phyloP scores from a whole-genome alignment of 2,797 vertebrate genomes.

The Microctenopoma stevenorrisi region DNA sequence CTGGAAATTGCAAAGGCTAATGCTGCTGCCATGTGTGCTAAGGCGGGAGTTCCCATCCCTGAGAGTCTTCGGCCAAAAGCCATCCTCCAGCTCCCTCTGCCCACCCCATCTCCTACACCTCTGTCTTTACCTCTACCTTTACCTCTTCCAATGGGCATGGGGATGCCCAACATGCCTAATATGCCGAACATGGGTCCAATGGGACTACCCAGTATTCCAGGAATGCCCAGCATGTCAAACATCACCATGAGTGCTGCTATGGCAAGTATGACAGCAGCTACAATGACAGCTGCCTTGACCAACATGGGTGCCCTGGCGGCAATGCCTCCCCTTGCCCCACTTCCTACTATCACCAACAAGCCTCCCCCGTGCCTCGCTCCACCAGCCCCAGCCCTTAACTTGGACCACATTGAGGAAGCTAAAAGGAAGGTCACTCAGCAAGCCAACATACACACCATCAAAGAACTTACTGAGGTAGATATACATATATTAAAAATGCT shows the following conservation, averaged over 20 bases:
- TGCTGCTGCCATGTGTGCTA: conserved; percentile 98
- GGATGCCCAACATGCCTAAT: conserved; percentile 75
- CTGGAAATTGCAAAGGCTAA: conserved; percentile 99
- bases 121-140: conserved; percentile 81
- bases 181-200: conserved; percentile 78
- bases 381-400: conserved; percentile 80
- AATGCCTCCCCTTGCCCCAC: conserved; percentile 84
- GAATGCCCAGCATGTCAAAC: conserved; percentile 82
- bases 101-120: conserved; percentile 80
- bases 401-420: conserved; percentile 89
- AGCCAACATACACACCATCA: conserved; percentile 94
- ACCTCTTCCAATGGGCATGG: conserved; percentile 82
- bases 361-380: conserved; percentile 83
- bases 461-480: conserved; percentile 96
- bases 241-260: conserved; percentile 88
- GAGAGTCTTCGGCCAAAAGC: conserved; percentile 94
- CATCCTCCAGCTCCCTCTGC: conserved; percentile 87
- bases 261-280: conserved; percentile 87
- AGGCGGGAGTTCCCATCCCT: conserved; percentile 96
- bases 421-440: conserved; percentile 96
- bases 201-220: conserved; percentile 78
- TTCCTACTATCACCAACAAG: conserved; percentile 87
- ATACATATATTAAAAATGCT: not conserved
- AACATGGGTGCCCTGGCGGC: conserved; percentile 86
- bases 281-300: conserved; percentile 86